Percentiles rank a stretch among this genome's conserved stretches.
phyloP scores from a whole-genome alignment of 1,140 invertebrate genomes.

The Stegodyphus dumicola region DNA sequence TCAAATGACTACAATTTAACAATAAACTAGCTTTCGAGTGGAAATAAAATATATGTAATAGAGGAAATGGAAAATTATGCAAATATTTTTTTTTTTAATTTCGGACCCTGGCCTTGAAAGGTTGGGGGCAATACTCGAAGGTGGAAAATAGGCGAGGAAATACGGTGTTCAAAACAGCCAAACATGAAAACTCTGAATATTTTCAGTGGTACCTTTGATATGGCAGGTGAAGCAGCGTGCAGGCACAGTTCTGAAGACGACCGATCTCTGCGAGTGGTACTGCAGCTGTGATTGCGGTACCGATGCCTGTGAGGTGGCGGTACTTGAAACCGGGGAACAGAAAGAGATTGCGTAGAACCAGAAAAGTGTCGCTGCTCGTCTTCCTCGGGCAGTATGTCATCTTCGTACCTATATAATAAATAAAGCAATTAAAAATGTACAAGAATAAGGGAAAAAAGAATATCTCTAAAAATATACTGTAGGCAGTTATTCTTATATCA shows the following conservation, averaged over 20 bases:
- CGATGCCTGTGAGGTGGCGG: constrained; percentile 4
- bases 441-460: too few species aligned
- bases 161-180: background rate
- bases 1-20: too few species aligned
- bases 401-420: constrained; percentile 11
- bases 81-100: too few species aligned
- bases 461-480: too few species aligned
- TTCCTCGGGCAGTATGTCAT: constrained; percentile 34
- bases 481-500: too few species aligned
- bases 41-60: too few species aligned
- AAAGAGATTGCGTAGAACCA: constrained; percentile 35
- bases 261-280: background rate
- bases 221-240: constrained; percentile 7
- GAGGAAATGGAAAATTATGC: too few species aligned
- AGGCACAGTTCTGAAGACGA: constrained; percentile 41
- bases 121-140: too few species aligned
- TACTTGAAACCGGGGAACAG: constrained; percentile 12
- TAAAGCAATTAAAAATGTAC: background rate
- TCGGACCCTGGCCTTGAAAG: too few species aligned
- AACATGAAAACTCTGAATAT: background rate
- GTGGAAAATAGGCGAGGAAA: too few species aligned
- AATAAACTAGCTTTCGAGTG: too few species aligned
- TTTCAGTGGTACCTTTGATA: constrained; percentile 18
- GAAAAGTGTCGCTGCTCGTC: constrained; percentile 6
- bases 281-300: background rate